Base-by-base conservation (phyloP, 2,113 vertebrate species). In the Typhlomys cinereus region DNA sequence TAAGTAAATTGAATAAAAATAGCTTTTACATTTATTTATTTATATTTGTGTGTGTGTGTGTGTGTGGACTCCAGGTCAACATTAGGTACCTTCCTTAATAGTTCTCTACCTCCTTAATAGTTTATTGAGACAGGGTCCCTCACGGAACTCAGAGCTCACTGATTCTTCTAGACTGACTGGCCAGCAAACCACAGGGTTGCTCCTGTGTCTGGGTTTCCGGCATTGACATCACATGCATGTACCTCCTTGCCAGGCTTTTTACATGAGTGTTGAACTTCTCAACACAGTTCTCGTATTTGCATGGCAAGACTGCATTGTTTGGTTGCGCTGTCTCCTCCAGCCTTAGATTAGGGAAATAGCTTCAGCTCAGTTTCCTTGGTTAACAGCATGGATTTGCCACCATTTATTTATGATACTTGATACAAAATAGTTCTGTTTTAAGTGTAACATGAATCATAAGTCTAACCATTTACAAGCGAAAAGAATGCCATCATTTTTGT, bases 351-450 rank as follows among this genome's bases (percentile, higher is more conserved):
- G 15, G 57, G 46, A 73, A 2, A 1, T 41, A 23, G 14, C 48
- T 82, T 81, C 34, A 84, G 91, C 3, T 61, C 4, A 25, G n/a
- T 50, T 81, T 57, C 50, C 84, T 81, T 13, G 70, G 31, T 34
- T 74, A 89, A 66, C 20, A 81, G 12, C 27, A 50, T 3, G 7
- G 18, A 31, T 15, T 11, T 25, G 2, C 1, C 25, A 71, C 46
- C 44, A 39, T 21, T 83, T 90, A 81, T 20, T 93, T 46, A 85
- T n/a, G n/a, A n/a, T 17, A 54, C 13, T n/a, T 67, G 39, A 54
- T 17, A 36, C 27, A 83, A 69, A 27, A 31, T 39, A 76, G 81
- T 93, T 92, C 67, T 91, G 34, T 64, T 80, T 95, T 41, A 69
- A 69, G 50, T 7, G 87, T n/a, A 48, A 80, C 89, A 46, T 21